Evolutionary conservation across 1,140 invertebrate genomes (phyloP).

Genomic region (Heliconius himera): DNA sequence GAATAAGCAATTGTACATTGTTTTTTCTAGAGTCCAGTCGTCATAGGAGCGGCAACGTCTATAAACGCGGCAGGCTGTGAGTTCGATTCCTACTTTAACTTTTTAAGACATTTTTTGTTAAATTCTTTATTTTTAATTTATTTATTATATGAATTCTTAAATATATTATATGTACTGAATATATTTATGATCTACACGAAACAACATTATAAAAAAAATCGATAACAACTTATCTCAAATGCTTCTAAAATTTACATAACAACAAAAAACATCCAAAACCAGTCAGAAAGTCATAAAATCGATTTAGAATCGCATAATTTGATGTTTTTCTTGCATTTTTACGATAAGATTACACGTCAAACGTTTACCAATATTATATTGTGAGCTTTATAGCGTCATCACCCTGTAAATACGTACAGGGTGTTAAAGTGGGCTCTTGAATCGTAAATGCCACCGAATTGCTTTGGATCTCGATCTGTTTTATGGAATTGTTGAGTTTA

Average conservation of each 20-base stretch:
- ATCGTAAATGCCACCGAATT: constrained; percentile 65
- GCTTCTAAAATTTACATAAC: not conserved
- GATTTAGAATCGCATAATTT: constrained; percentile 37
- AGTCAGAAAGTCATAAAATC: constrained; percentile 30
- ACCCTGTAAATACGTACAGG: constrained; percentile 60
- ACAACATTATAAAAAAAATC: not conserved
- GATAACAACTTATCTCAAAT: not conserved
- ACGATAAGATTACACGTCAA: constrained; percentile 54
- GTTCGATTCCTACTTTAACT: no score
- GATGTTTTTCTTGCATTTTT: constrained; percentile 37
- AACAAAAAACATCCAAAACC: not conserved
- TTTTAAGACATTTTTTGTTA: no score
- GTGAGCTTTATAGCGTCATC: constrained; percentile 64
- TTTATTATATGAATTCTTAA: no score
- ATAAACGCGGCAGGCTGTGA: no score
- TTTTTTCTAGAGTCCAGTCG: no score
- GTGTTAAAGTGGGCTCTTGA: constrained; percentile 59
- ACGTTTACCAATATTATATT: constrained; percentile 65
- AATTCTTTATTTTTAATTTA: no score
- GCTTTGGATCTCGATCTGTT: constrained; percentile 60
- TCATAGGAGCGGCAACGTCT: no score
- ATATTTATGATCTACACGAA: no score
- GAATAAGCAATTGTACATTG: no score
- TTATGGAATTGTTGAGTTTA: constrained; percentile 58
- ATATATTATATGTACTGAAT: no score